phyloP scores from a whole-genome alignment of 2,113 vertebrate genomes.

The Phocoena phocoena region DNA sequence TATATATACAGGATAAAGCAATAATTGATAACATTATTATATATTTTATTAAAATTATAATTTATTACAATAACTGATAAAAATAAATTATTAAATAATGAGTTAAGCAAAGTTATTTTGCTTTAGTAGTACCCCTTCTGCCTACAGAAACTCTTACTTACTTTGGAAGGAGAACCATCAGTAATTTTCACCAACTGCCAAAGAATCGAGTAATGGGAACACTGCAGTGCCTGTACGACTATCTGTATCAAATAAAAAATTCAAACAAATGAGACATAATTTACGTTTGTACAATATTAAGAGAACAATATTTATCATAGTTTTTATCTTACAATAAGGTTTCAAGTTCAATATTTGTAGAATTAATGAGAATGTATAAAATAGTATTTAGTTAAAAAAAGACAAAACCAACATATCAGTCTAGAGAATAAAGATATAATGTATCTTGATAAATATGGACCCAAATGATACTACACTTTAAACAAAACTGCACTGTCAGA shows the following conservation, averaged over 20 bases:
- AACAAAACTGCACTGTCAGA: constrained; percentile 26
- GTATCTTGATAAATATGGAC: neutral
- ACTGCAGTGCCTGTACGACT: constrained; percentile 98
- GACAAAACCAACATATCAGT: neutral
- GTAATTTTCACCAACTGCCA: constrained; percentile 99
- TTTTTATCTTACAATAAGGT: constrained; percentile 39
- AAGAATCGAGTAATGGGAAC: constrained; percentile 98
- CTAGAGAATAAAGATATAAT: constrained; percentile 28
- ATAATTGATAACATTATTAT: constrained; percentile 8
- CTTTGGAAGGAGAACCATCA: constrained; percentile 97
- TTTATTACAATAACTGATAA: neutral
- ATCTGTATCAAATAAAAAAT: constrained; percentile 88
- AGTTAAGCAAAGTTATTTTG: constrained; percentile 41
- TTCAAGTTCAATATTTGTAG: constrained; percentile 33
- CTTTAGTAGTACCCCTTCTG: constrained; percentile 44
- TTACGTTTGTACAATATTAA: constrained; percentile 45
- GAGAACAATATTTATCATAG: constrained; percentile 18
- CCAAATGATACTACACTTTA: neutral
- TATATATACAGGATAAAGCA: constrained; percentile 20
- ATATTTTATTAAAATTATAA: constrained; percentile 29
- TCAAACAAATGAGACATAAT: constrained; percentile 60
- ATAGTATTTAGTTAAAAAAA: constrained; percentile 35
- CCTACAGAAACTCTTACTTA: constrained; percentile 80
- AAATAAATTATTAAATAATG: constrained; percentile 25
- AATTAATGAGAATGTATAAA: constrained; percentile 39